Conservation (phyloP, 1,140 invertebrate species). For the Harpegnathos saltator region DNA sequence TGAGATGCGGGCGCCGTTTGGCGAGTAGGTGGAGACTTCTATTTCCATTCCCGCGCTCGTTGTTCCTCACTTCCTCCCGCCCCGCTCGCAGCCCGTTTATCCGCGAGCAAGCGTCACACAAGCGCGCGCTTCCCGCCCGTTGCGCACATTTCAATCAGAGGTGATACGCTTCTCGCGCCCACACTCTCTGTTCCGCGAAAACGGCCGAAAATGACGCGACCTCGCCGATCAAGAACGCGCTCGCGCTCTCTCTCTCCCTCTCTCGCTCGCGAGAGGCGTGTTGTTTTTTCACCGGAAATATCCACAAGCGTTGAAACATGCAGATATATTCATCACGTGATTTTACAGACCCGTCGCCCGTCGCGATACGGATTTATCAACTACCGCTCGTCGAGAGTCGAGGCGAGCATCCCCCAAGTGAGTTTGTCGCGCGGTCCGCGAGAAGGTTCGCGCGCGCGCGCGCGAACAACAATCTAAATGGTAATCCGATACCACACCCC, state of each 20-base stretch:
- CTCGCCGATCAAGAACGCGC: too few species aligned
- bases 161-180: neutral
- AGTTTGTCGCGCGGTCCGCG: conserved; percentile 44
- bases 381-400: too few species aligned
- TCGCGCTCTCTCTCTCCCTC: too few species aligned
- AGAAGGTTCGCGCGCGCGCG: conserved; percentile 30
- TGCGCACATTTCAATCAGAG: conserved; percentile 23
- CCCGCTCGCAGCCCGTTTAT: conserved; percentile 49
- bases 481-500: conserved; percentile 84
- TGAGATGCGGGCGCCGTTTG: conserved; percentile 74
- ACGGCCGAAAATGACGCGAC: too few species aligned
- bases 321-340: neutral
- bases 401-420: neutral
- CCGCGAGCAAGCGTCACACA: conserved; percentile 6
- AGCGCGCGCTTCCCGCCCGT: neutral
- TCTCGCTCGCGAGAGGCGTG: too few species aligned
- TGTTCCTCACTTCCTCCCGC: conserved; percentile 62
- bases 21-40: conserved; percentile 84
- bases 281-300: too few species aligned
- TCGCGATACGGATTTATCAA: too few species aligned
- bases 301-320: too few species aligned
- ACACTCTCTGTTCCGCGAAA: neutral
- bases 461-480: conserved; percentile 84
- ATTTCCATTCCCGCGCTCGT: conserved; percentile 79
- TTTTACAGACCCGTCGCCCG: neutral